Evolutionary conservation across 2,797 vertebrate species (phyloP).

Genomic region (Notolabrus celidotus): DNA sequence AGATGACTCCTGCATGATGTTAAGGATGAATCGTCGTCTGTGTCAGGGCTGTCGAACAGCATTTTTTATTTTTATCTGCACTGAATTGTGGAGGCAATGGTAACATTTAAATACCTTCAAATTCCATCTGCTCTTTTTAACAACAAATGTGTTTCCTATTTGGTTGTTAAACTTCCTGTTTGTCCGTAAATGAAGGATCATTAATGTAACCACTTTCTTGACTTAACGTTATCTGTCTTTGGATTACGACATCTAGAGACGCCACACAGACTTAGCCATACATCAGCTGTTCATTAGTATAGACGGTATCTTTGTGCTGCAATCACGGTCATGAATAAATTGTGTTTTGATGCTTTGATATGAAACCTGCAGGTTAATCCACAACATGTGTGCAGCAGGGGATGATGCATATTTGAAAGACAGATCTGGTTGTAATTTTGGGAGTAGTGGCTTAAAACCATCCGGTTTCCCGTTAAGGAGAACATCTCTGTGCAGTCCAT

Average conservation of each 20-base stretch:
- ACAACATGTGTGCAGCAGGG: slow-evolving; percentile 23
- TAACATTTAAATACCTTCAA: slow-evolving; percentile 20
- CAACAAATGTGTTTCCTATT: slow-evolving; percentile 55
- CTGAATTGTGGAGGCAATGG: slow-evolving; percentile 1
- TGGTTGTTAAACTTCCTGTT: slow-evolving; percentile 63
- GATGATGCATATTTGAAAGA: slow-evolving; percentile 40
- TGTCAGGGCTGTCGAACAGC: too few species aligned
- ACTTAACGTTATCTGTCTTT: slow-evolving; percentile 11
- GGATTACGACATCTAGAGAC: not conserved
- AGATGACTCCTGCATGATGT: not conserved
- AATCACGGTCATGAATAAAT: not conserved
- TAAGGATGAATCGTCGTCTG: not conserved
- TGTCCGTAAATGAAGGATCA: slow-evolving; percentile 12
- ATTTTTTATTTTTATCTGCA: slow-evolving; percentile 6
- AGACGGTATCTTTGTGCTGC: not conserved
- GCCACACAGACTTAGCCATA: not conserved
- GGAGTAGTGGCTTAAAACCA: slow-evolving; percentile 45
- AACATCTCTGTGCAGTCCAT: not conserved
- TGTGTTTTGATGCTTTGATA: slow-evolving; percentile 4
- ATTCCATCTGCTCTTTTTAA: slow-evolving; percentile 29
- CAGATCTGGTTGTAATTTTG: slow-evolving; percentile 13
- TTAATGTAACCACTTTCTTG: slow-evolving; percentile 4
- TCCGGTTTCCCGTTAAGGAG: slow-evolving; percentile 35
- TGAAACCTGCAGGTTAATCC: slow-evolving; percentile 9
- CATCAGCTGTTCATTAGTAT: not conserved